These are phyloP conservation scores for Eriocheir sinensis DNA, from an alignment of 1,140 invertebrate genomes.

Conservation along the genomic window DNA sequence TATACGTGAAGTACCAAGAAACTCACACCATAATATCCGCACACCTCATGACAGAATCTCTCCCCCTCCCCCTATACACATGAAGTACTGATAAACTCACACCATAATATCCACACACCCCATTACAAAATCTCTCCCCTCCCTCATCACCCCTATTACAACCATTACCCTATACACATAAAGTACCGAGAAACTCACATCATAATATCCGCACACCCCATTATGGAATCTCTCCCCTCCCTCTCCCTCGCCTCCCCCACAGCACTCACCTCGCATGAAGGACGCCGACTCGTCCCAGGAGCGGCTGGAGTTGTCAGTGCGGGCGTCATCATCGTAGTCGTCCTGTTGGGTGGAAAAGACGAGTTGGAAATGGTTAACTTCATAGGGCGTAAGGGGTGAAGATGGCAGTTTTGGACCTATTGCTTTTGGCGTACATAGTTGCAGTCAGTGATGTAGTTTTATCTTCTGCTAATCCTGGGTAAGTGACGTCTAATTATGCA, in stretches of 20 bases:
- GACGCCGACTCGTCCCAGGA: constrained; percentile 72
- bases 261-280: constrained; percentile 63
- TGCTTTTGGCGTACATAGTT: too few species aligned
- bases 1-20: too few species aligned
- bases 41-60: neutral
- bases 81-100: too few species aligned
- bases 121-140: too few species aligned
- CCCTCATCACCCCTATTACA: neutral
- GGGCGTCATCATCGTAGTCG: constrained; percentile 69
- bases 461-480: too few species aligned
- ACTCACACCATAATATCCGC: neutral
- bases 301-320: constrained; percentile 68
- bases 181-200: too few species aligned
- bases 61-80: neutral
- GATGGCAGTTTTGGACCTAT: too few species aligned
- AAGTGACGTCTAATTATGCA: too few species aligned
- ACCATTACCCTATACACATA: too few species aligned
- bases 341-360: constrained; percentile 46
- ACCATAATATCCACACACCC: too few species aligned
- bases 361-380: neutral
- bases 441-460: too few species aligned
- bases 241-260: neutral
- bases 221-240: neutral
- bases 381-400: neutral
- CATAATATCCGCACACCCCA: neutral